A percentile compares a stretch with the other conserved stretches of the same genome.
Evolutionary conservation across 2,888 invertebrate genomes (phyloP).

Genomic region (Drosophila antonietae): DNA sequence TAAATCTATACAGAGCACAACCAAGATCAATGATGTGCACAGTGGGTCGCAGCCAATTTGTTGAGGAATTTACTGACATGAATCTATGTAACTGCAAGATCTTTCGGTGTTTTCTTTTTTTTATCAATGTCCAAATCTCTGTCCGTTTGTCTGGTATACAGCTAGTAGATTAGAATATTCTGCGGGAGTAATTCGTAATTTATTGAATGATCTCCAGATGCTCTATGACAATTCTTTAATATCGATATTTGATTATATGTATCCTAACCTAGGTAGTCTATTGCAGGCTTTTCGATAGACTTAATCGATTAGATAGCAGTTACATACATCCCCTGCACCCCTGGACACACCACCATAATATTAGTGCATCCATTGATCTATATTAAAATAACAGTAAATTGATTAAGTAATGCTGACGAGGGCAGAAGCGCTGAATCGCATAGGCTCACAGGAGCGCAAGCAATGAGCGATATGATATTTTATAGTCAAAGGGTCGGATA

Average conservation of each 20-base stretch:
- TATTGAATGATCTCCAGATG: no score
- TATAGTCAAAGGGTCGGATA: conserved; percentile 68
- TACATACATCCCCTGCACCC: conserved; percentile 8
- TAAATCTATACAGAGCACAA: conserved; percentile 26
- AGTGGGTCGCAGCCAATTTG: conserved; percentile 23
- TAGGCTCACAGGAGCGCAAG: conserved; percentile 36
- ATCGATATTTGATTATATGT: no score
- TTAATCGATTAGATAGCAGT: conserved; percentile 3
- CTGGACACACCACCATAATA: conserved; percentile 26
- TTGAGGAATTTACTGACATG: neutral
- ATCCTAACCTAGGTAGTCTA: neutral
- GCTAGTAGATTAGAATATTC: neutral
- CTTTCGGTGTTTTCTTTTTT: conserved; percentile 24
- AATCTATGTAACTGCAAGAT: conserved; percentile 13
- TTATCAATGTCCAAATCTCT: neutral
- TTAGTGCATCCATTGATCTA: conserved; percentile 38
- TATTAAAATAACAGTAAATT: conserved; percentile 57
- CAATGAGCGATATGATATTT: conserved; percentile 74
- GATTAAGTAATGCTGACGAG: conserved; percentile 61
- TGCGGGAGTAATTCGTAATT: no score
- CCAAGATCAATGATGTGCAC: conserved; percentile 37
- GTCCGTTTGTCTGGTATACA: neutral
- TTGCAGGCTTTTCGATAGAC: conserved; percentile 48
- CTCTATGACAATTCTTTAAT: no score
- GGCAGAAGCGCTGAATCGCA: conserved; percentile 33